Evolutionary conservation across 1,140 invertebrate genomes (phyloP), one percentile per base, ranked within the genome.

Genomic region (Magallana ariakensis): DNA sequence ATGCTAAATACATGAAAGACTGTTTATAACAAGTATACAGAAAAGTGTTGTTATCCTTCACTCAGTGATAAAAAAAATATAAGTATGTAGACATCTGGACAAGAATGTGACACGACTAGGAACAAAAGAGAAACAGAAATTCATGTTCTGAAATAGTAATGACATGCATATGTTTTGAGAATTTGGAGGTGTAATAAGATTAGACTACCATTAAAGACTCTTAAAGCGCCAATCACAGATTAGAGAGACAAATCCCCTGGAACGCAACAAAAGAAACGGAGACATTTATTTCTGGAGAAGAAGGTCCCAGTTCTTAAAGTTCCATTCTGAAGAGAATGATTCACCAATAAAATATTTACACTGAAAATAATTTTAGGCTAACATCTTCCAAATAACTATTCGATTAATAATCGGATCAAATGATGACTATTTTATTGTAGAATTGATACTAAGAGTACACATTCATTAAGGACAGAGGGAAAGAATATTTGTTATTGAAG

Each of bases 331-430:
- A 75, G 66, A 75, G 66, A 75, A 75, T 75, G 66, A 75, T 75
- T 75, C 66, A 75, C 66, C 66, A 75, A 75, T 75, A 26, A 75
- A 75, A 75, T 75, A 75, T 75, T 75, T 75, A 75, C 66, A 75
- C 66, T 26, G 66, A 19, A 75, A 75, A 75, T 75, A 75, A 75
- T 75, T 26, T 19, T 26, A 33, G 22, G 66, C 19, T 75, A 75
- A 75, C 66, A 75, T 75, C 66, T 75, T 75, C 66, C 22, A 26
- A 75, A 75, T 75, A 75, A 62, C 58, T 19, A 62, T 62, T 62
- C 19, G 16, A 62, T 16, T 62, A 19, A 62, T 75, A 75, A 75
- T 75, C 9, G 11, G 66, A 75, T 75, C 66, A 75, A 22, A 19
- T 75, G 66, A 75, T 75, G 26, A 75, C 33, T 19, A 75, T 13